Evolutionary conservation across 2,888 invertebrate genomes (phyloP).

Genomic region (Agonopterix subpropinquella): DNA sequence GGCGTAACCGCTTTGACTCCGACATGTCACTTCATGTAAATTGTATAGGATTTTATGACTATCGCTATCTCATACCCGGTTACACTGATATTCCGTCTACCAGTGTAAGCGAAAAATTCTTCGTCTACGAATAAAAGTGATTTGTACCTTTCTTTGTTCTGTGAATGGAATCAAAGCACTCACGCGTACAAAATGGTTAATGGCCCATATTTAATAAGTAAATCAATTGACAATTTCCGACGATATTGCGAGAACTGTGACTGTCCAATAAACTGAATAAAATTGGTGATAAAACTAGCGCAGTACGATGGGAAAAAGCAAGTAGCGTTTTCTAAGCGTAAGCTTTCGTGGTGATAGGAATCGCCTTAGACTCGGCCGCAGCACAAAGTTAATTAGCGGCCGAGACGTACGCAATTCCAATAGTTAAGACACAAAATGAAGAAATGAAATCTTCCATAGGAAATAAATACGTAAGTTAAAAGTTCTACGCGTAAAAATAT

Average conservation of each 20-base stretch:
- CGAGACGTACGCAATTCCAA: constrained; percentile 49
- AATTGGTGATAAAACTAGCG: constrained; percentile 37
- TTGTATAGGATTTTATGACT: no score
- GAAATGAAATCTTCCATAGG: constrained; percentile 71
- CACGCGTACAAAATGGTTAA: constrained; percentile 62
- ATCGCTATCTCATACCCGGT: no score
- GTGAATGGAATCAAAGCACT: constrained; percentile 44
- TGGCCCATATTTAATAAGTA: constrained; percentile 68
- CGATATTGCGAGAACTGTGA: constrained; percentile 43
- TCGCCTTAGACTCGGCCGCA: constrained; percentile 47
- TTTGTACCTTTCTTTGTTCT: constrained; percentile 37
- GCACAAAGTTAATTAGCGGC: constrained; percentile 58
- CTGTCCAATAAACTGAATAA: constrained; percentile 38
- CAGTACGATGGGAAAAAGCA: constrained; percentile 24
- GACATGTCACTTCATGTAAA: no score
- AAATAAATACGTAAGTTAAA: constrained; percentile 63
- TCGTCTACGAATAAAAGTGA: no score
- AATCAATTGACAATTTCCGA: constrained; percentile 56
- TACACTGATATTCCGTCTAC: no score
- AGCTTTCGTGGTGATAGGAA: constrained; percentile 38
- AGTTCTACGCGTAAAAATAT: constrained; percentile 47
- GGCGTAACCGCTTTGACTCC: no score
- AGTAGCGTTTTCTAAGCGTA: constrained; percentile 44
- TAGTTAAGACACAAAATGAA: constrained; percentile 64
- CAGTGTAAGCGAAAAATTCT: no score